Base-by-base conservation (phyloP, 37 sponge, comb jelly and placozoan species). In the Tethya wilhelma region DNA sequence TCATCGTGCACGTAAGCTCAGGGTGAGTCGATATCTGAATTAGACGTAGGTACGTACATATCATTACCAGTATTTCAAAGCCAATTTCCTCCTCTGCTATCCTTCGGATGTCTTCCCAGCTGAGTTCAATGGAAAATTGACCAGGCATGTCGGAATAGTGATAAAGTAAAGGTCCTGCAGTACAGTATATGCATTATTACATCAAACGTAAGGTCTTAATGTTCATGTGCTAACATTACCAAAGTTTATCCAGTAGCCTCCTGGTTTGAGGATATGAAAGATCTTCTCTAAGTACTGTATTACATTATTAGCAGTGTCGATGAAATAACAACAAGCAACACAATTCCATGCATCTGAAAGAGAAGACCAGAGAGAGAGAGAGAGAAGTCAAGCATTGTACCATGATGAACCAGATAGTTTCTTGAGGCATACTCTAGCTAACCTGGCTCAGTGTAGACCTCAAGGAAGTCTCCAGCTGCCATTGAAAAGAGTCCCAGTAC, bases 271-370 rank as follows among this genome's bases (percentile, higher is more conserved):
- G 17, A 98, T 92, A 45, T 87, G 67, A 73, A 84, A 79, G 28
- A 98, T 96, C 30, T 43, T 83, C 68, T 98, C 94, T 39, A 98
- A 31, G 71, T 98, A 98, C 36, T 78, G 84, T 29, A 98, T 89
- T 23, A 96, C 77, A 64, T 96, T 98, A 64, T 93, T 93, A 26
- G 99, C 97, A 38, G 99, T 98, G 84, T 98, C 99, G 38, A 95
- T 90, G 71, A 91, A 95, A 83, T 78, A 95, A 60, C 89, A 88
- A 22, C 87, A 86, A 26, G 75, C 89, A 38, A 91, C 69, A 73
- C 89, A 82, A 80, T 95, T 84, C 95, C 95, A 91, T 42, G 56
- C 60, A 71, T 76, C 85, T 87, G 65, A 17, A 79, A 44, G 64
- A 67, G 73, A 20, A 6, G 25, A 20, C 5, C 17, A 60, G 17